Base-by-base conservation (phyloP, 2,797 vertebrate genomes). In the Catostomus latipinnis region DNA sequence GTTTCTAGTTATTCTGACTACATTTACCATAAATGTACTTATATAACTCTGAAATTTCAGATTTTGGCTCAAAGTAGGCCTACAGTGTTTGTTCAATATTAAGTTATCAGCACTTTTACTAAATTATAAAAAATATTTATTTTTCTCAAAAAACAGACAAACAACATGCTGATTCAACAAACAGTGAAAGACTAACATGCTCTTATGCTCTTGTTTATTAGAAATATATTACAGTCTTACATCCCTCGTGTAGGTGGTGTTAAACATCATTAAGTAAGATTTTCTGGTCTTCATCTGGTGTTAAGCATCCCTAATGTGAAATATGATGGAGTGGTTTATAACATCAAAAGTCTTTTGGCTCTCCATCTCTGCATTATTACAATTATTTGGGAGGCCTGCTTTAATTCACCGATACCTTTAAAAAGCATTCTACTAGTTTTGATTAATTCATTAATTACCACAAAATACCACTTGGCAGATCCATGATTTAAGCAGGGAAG, bases 141-240 rank as follows among this genome's bases (percentile, higher is more conserved):
- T 34, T 34, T 34, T 67, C 69, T 63, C 45, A 43, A 18, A 22
- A 75, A 82, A 34, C 56, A 14, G 79, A 84, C 53, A 60, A 49
- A 58, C 14, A 1, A 56, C 12, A 16, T 57, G 54, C n/a, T 8
- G 14, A 1, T 16, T 6, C n/a, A 88, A 90, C 49, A 88, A 88
- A 89, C 77, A 80, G 80, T 81, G 81, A 90, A 90, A 48, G 74
- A 74, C 54, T 46, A 74, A 84, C 87, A 80, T 81, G 46, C 87
- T 84, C 63, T 88, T 34, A 61, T 87, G 88, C 83, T 90, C 85
- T 88, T 88, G 87, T 93, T 93, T 92, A 92, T 93, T 93, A 86
- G 84, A 90, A 92, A 92, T 89, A 82, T 85, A 82, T 86, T 65
- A 90, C 87, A 91, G 65, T 88, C 84, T 85, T 83, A 90, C 86